Evolutionary conservation across 2,797 vertebrate species (phyloP).

Genomic region (Lindbergichthys nudifrons): DNA sequence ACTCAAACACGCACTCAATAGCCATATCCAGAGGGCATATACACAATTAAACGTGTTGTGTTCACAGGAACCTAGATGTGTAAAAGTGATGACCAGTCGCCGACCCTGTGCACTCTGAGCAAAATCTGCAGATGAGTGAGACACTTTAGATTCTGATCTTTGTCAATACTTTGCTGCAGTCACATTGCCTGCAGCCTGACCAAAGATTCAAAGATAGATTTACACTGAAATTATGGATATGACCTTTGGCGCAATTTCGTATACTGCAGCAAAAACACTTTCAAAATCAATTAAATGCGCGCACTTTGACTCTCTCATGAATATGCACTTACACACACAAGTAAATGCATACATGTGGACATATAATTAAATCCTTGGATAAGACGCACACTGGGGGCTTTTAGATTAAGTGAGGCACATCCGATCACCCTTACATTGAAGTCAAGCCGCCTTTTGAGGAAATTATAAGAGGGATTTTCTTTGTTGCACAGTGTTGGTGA

Average conservation of each 20-base stretch:
- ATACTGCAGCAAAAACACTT: background rate
- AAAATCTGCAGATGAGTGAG: background rate
- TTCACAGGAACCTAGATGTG: constrained; percentile 32
- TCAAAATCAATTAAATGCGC: background rate
- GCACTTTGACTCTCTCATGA: background rate
- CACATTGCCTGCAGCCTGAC: background rate
- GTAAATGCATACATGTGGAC: background rate
- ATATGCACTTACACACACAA: background rate
- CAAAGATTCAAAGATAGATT: background rate
- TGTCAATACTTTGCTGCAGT: background rate
- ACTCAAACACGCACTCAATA: background rate
- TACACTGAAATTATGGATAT: too few relatives aligned
- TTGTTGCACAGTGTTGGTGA: background rate
- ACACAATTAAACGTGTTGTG: constrained; percentile 23
- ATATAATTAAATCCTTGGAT: background rate
- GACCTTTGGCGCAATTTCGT: background rate
- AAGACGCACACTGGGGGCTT: background rate
- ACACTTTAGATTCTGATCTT: constrained; percentile 11
- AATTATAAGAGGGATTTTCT: background rate
- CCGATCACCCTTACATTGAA: background rate
- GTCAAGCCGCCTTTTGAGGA: background rate
- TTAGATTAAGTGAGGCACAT: background rate
- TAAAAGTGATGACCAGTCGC: constrained; percentile 25
- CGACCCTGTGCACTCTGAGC: constrained; percentile 33
- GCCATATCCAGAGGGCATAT: background rate